phyloP scores from a whole-genome alignment of 1,140 invertebrate genomes.

The Rhyzopertha dominica region DNA sequence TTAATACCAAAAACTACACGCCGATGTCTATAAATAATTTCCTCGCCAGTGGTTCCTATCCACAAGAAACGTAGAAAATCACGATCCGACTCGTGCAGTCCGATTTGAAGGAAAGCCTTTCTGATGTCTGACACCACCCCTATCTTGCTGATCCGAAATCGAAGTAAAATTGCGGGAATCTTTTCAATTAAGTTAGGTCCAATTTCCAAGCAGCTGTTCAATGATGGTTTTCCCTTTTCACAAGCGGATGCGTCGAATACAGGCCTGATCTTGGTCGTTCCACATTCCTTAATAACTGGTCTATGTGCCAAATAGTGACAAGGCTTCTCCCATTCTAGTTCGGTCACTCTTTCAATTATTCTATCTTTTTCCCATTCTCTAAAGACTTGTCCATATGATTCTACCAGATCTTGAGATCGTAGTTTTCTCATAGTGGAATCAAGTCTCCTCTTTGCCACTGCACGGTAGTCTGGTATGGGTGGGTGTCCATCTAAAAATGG shows the following conservation, averaged over 20 bases:
- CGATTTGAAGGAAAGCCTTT: constrained; percentile 45
- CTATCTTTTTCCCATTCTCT: too few species aligned
- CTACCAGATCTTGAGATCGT: too few species aligned
- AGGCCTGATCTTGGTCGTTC: constrained; percentile 15
- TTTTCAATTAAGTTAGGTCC: constrained; percentile 40
- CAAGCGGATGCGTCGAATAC: constrained; percentile 18
- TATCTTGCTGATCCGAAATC: constrained; percentile 38
- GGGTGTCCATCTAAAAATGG: too few species aligned
- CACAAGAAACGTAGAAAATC: constrained; percentile 39
- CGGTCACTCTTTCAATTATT: too few species aligned
- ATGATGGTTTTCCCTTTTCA: constrained; percentile 3
- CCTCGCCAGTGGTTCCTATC: constrained; percentile 13
- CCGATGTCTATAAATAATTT: constrained; percentile 27
- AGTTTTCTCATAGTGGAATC: too few species aligned
- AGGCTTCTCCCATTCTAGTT: too few species aligned
- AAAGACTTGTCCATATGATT: too few species aligned
- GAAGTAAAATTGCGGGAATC: constrained; percentile 37
- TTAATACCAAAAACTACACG: constrained; percentile 31
- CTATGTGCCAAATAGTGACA: constrained; percentile 19
- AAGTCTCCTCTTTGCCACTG: too few species aligned
- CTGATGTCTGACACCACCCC: constrained; percentile 43
- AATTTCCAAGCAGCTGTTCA: constrained; percentile 6
- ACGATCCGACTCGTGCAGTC: constrained; percentile 24
- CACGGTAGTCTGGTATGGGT: too few species aligned
- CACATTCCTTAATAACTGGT: constrained; percentile 10